phyloP scores from a whole-genome alignment of 2,888 invertebrate genomes.

The Stenodera caucasica region DNA sequence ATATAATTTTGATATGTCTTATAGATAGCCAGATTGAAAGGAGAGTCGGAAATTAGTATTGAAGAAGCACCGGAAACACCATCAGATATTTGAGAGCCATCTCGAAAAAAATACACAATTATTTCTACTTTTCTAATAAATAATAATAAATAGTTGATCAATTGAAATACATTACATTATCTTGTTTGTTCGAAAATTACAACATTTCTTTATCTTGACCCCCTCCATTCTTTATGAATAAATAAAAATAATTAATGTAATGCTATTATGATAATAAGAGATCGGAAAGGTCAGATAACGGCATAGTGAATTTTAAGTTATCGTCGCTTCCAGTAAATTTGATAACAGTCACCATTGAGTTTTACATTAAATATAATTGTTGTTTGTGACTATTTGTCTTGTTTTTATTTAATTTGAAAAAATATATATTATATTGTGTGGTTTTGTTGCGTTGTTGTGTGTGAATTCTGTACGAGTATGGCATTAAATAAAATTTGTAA shows the following conservation, averaged over 20 bases:
- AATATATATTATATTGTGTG: too few relatives aligned
- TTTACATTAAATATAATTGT: conserved; percentile 8
- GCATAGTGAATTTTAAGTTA: neutral
- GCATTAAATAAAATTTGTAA: conserved; percentile 42
- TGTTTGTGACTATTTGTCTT: conserved; percentile 10
- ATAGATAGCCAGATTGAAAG: conserved; percentile 38
- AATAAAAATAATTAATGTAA: conserved; percentile 6
- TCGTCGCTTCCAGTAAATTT: conserved; percentile 6
- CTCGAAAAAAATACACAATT: too few relatives aligned
- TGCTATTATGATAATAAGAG: conserved; percentile 22
- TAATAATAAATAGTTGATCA: neutral
- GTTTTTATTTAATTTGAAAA: neutral
- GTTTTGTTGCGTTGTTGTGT: neutral
- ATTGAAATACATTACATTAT: too few relatives aligned
- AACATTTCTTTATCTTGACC: neutral
- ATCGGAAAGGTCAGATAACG: conserved; percentile 19
- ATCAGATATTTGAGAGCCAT: neutral
- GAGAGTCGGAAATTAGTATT: neutral
- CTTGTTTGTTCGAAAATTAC: conserved; percentile 4
- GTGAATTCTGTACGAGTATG: conserved; percentile 29
- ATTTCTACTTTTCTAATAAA: neutral
- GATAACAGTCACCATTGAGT: conserved; percentile 13
- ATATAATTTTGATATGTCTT: conserved; percentile 24
- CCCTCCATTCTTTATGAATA: neutral
- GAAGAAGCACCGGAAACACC: conserved; percentile 5